Evolutionary conservation across 2,797 vertebrate species (phyloP), one percentile per base, ranked within the genome.

Genomic region (Hippopotamyrus pictus): DNA sequence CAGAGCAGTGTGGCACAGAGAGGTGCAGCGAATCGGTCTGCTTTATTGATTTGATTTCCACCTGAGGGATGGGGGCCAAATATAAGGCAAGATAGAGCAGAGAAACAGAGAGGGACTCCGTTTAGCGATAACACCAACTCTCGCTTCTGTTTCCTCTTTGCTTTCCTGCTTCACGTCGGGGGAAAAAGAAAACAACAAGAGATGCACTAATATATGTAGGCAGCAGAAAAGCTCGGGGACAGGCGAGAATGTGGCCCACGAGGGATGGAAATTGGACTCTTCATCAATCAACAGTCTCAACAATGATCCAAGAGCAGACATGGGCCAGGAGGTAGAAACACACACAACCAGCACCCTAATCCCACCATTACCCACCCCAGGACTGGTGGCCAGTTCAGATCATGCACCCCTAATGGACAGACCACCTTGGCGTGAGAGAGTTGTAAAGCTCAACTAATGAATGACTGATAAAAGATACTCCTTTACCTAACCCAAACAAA

Each of bases 21-120:
- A 17, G 14, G 73, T 44, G 37, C 73, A 44, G 37, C 0, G 62
- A 69, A 33, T 3, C 0, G 3, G 29, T 33, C 62, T 33, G 62
- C 37, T 79, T 79, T 79, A 79, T 44, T 41, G 73, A 79, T 79
- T 37, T 79, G 73, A 79, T 79, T 79, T 79, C 33, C 73, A 79
- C 37, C 37, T 79, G 73, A 69, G 25, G 62, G 25, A 33, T 69
- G 29, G 73, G 14, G 73, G 14, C 14, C 73, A 79, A 4, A 79
- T 79, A 19, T 44, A 44, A 44, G 73, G 73, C 33, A 79, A 79
- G 37, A 44, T 44, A 79, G 73, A n/a, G 73, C 37, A 44, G 73
- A 76, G 62, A 41, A 37, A 76, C 33, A 41, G 33, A 44, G 73
- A 44, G 69, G 69, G 17, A 12, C 22, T 9, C 62, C 14, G 5